phyloP scores from a whole-genome alignment of 2,797 vertebrate species.

The Sebastes itinus region DNA sequence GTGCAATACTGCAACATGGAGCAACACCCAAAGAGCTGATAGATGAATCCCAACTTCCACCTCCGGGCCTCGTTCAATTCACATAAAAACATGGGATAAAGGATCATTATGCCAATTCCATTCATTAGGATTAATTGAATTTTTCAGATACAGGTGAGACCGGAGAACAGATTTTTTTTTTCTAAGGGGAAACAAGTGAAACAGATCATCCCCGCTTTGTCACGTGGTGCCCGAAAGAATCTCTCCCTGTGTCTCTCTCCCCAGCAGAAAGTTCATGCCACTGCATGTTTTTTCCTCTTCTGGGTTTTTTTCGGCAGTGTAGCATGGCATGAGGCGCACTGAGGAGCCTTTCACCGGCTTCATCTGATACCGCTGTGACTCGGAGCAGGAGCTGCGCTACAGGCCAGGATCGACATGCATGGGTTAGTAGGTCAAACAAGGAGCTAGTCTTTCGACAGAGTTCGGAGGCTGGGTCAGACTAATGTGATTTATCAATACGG shows the following conservation, averaged over 20 bases:
- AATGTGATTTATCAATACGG: constrained; percentile 78
- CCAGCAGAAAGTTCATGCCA: constrained; percentile 70
- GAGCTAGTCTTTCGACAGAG: constrained; percentile 72
- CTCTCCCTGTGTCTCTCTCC: constrained; percentile 38
- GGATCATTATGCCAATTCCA: constrained; percentile 7
- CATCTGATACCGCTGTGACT: constrained; percentile 78
- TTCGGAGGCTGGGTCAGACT: constrained; percentile 66
- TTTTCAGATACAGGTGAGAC: constrained; percentile 8
- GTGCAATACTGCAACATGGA: constrained; percentile 28
- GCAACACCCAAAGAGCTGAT: constrained; percentile 36
- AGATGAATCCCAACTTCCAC: background rate
- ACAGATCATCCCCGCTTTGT: constrained; percentile 54
- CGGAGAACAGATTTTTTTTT: constrained; percentile 16
- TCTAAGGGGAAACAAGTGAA: constrained; percentile 39
- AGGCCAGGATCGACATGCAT: constrained; percentile 71
- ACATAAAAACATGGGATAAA: constrained; percentile 17
- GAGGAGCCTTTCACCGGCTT: constrained; percentile 75
- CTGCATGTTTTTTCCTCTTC: constrained; percentile 67
- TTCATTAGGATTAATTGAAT: constrained; percentile 22
- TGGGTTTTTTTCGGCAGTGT: constrained; percentile 64
- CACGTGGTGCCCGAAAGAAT: constrained; percentile 62
- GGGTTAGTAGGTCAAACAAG: constrained; percentile 80
- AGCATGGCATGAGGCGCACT: constrained; percentile 68
- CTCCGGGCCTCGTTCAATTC: background rate
- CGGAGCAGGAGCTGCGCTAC: constrained; percentile 61